A percentile compares a stretch with the other conserved stretches of the same genome.
phyloP scores from a whole-genome alignment of 2,888 invertebrate species.

The Siphonodentalium dalli region DNA sequence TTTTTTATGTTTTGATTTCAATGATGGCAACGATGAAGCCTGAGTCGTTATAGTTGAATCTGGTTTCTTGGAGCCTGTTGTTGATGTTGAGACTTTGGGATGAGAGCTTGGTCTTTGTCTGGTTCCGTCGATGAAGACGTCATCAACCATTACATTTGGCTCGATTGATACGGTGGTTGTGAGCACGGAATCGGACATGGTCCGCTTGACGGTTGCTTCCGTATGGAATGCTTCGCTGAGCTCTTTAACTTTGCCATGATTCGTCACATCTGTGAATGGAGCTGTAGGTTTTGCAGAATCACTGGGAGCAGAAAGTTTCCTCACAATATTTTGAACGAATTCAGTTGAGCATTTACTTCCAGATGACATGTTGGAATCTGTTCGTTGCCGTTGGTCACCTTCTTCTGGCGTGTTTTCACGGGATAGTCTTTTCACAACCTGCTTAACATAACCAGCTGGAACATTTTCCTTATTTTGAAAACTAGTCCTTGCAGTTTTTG shows the following conservation, averaged over 20 bases:
- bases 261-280: constrained; percentile 48
- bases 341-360: too few relatives aligned
- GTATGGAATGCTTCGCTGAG: constrained; percentile 41
- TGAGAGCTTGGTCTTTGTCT: too few relatives aligned
- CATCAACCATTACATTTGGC: constrained; percentile 11
- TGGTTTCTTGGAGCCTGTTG: constrained; percentile 28
- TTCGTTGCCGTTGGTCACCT: constrained; percentile 28
- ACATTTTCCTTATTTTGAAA: constrained; percentile 47
- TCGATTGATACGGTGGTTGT: constrained; percentile 8
- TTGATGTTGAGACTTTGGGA: too few relatives aligned
- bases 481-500: constrained; percentile 36
- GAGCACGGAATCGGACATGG: background rate
- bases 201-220: background rate
- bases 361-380: constrained; percentile 42
- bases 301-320: constrained; percentile 45
- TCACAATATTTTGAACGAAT: constrained; percentile 48
- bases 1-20: constrained; percentile 23
- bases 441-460: constrained; percentile 47
- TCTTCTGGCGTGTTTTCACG: constrained; percentile 52
- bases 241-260: constrained; percentile 47
- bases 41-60: constrained; percentile 42
- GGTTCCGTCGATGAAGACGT: background rate
- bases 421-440: constrained; percentile 50
- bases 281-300: too few relatives aligned
- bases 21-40: constrained; percentile 48